These are phyloP conservation scores for Galaxea fascicularis DNA, from an alignment of 92 coral and sea anemone genomes.

Conservation along the genomic window DNA sequence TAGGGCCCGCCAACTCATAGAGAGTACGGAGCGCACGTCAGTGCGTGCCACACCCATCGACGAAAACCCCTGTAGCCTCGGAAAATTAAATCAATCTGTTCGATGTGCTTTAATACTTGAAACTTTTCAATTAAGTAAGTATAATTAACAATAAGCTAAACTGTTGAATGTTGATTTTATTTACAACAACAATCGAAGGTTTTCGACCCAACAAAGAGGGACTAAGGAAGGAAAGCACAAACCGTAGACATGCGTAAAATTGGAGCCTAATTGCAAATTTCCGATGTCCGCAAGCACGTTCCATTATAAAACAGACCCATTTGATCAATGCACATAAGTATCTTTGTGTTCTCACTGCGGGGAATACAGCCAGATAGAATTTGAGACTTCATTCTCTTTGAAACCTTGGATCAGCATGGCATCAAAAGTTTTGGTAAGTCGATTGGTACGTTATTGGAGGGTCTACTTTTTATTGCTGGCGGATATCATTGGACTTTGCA, in stretches of 20 bases:
- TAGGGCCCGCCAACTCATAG: constrained; percentile 4
- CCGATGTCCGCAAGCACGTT: constrained; percentile 10
- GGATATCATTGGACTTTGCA: too few species aligned
- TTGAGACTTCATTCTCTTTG: not conserved
- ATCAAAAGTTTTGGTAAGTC: constrained; percentile 9
- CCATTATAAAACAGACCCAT: not conserved
- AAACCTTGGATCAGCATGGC: not conserved
- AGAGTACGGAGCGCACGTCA: not conserved
- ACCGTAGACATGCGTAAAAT: not conserved
- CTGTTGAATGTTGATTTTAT: not conserved
- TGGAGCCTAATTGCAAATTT: constrained; percentile 11
- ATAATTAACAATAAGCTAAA: constrained; percentile 3
- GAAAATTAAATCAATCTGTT: constrained; percentile 1
- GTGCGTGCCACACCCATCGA: not conserved
- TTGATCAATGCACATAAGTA: not conserved
- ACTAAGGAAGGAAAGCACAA: not conserved
- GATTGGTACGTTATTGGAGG: not conserved
- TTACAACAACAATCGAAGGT: not conserved
- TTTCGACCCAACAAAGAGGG: not conserved
- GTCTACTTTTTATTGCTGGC: not conserved
- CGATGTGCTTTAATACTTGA: constrained; percentile 14
- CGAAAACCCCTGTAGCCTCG: not conserved
- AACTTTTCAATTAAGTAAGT: not conserved
- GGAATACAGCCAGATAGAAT: not conserved
- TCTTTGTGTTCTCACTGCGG: not conserved